Evolutionary conservation across 2,113 vertebrate genomes (phyloP).

Genomic region (Ptilonorhynchus violaceus): DNA sequence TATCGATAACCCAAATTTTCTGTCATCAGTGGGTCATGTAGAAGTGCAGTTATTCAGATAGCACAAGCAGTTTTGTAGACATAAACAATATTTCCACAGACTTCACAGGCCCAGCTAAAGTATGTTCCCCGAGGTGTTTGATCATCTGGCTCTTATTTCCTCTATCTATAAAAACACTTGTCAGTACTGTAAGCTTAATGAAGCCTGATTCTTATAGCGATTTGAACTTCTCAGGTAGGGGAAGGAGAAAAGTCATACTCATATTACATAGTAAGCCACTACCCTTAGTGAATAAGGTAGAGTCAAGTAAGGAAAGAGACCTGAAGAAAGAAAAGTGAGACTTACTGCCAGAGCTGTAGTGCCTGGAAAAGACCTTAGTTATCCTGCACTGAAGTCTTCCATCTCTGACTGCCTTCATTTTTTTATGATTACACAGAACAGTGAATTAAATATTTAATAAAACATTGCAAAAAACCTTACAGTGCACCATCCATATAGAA

Average conservation of each 20-base stretch:
- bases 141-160: neutral
- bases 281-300: neutral
- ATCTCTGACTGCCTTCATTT: neutral
- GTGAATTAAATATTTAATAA: neutral
- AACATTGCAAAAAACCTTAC: neutral
- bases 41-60: neutral
- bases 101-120: neutral
- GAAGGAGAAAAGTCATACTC: neutral
- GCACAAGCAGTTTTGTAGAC: neutral
- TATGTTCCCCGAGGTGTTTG: neutral
- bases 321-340: neutral
- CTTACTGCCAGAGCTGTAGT: neutral
- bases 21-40: neutral
- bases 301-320: neutral
- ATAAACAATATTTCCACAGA: neutral
- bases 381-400: neutral
- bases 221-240: neutral
- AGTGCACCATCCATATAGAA: neutral
- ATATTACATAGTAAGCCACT: neutral
- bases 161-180: neutral
- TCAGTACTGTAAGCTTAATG: neutral
- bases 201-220: neutral
- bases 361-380: neutral
- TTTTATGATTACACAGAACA: neutral
- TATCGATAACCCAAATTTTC: neutral